phyloP scores from a whole-genome alignment of 2,113 vertebrate species.

The Rhabdornis inornatus region DNA sequence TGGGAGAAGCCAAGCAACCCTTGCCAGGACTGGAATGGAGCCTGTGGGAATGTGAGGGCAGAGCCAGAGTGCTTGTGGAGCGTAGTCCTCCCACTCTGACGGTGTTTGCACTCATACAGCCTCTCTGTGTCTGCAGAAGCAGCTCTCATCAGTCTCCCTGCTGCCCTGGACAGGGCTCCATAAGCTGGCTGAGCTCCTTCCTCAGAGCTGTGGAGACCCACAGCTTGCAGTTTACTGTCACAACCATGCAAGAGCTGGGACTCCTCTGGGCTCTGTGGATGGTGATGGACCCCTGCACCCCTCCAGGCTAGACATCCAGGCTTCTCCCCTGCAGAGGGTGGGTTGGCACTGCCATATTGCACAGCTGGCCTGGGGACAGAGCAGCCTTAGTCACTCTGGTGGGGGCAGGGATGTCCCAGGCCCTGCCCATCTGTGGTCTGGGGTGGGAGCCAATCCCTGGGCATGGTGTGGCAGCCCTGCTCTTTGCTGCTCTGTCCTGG shows the following conservation, averaged over 20 bases:
- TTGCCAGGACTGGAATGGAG: not conserved
- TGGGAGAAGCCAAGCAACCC: not conserved
- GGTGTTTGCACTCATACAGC: not conserved
- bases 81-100: not conserved
- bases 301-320: too few species aligned
- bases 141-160: not conserved
- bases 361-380: not conserved
- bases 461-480: not conserved
- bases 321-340: not conserved
- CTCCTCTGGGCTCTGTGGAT: not conserved
- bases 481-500: not conserved
- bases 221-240: not conserved
- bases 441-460: not conserved
- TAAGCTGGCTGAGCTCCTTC: not conserved
- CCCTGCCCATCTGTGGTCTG: not conserved
- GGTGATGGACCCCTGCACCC: not conserved
- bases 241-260: accelerated
- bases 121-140: not conserved
- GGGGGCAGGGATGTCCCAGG: not conserved
- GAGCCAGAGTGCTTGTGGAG: not conserved
- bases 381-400: not conserved
- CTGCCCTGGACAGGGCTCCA: not conserved
- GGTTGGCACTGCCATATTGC: not conserved
- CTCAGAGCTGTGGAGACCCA: not conserved
- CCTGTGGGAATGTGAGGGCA: not conserved